Conservation (phyloP, 2,113 vertebrate genomes). For the Ardeotis arabs region DNA sequence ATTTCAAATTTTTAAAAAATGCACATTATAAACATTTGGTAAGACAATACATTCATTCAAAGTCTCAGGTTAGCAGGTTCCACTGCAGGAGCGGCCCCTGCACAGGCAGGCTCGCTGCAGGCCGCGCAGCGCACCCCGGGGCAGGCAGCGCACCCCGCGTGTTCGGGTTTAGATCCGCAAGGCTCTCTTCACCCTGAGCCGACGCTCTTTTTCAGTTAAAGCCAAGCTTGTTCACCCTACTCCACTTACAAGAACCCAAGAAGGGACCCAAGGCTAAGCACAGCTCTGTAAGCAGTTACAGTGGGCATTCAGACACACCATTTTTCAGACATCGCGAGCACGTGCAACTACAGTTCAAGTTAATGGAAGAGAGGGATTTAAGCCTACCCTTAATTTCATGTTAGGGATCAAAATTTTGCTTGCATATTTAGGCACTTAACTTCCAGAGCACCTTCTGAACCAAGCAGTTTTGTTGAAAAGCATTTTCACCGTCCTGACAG, state of each 20-base stretch:
- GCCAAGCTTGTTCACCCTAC: not conserved
- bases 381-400: not conserved
- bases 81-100: fast-evolving
- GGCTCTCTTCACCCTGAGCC: not conserved
- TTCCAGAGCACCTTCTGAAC: not conserved
- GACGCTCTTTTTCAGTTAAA: not conserved
- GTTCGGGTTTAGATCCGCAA: not conserved
- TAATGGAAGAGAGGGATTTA: not conserved
- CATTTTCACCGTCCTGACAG: not conserved
- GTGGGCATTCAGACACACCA: not conserved
- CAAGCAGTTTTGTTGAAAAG: not conserved
- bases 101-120: not conserved
- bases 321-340: not conserved
- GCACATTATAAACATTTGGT: not conserved
- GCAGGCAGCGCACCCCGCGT: fast-evolving
- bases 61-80: not conserved
- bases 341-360: not conserved
- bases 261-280: not conserved
- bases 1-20: not conserved
- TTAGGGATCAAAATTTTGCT: not conserved
- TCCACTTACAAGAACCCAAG: not conserved
- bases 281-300: not conserved
- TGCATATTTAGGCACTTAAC: not conserved
- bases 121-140: fast-evolving
- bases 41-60: constrained; percentile 3